These are phyloP conservation scores for Andrena chrysosceles DNA, from an alignment of 2,888 invertebrate genomes.

Conservation along the genomic window DNA sequence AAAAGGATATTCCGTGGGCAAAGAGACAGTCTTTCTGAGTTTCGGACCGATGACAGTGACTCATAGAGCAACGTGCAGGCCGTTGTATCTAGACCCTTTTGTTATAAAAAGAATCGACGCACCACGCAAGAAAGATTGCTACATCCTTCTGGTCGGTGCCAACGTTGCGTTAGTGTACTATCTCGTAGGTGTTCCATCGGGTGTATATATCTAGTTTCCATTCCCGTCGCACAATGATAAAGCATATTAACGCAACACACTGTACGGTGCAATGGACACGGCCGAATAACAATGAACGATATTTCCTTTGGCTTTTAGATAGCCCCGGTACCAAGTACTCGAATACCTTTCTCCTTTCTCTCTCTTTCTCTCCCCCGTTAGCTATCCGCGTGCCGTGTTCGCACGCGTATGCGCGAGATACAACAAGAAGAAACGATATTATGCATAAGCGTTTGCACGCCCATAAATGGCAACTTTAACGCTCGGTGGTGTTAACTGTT, in stretches of 20 bases:
- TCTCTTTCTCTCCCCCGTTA: constrained; percentile 8
- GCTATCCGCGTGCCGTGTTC: constrained; percentile 11
- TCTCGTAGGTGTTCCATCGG: constrained; percentile 61
- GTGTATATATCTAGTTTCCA: constrained; percentile 40
- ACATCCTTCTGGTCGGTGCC: constrained; percentile 65
- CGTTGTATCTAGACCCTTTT: constrained; percentile 63
- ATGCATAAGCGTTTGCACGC: constrained; percentile 12
- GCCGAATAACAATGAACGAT: constrained; percentile 53
- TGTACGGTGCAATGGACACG: constrained; percentile 32
- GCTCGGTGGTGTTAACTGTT: constrained; percentile 4
- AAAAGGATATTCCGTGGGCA: background rate
- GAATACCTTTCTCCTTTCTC: constrained; percentile 36
- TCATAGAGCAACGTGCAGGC: constrained; percentile 43
- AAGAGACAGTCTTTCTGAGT: constrained; percentile 28
- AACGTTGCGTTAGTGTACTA: constrained; percentile 45
- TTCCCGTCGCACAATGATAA: constrained; percentile 49
- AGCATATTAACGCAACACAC: constrained; percentile 49
- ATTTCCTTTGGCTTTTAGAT: constrained; percentile 45
- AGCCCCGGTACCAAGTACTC: constrained; percentile 14
- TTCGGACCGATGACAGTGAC: constrained; percentile 56
- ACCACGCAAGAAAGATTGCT: constrained; percentile 68
- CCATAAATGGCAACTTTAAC: constrained; percentile 39
- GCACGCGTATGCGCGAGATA: constrained; percentile 13
- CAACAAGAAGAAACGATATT: constrained; percentile 26
- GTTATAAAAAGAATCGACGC: constrained; percentile 71